Evolutionary conservation across 1,140 invertebrate genomes (phyloP), one percentile per base, ranked within the genome.

Genomic region (Laupala kohalensis): DNA sequence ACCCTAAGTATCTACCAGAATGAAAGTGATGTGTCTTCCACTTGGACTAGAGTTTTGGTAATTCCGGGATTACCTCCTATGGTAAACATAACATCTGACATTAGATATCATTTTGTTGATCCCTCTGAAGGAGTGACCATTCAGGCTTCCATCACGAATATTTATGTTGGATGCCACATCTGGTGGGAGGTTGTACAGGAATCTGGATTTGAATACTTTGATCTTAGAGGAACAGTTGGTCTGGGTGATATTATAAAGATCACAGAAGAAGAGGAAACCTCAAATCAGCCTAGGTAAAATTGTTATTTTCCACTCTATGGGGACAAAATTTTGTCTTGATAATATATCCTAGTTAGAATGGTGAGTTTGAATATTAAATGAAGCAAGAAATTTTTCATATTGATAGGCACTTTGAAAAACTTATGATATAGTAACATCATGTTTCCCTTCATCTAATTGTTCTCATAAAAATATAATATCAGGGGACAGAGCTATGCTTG

Each of bases 131-230:
- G 69, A 15, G 68, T 70, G 23, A 70, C 68, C 3, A 37, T 73
- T 12, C 68, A 70, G 25, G 72, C 68, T 5, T 23, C 25, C 3
- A 69, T 73, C 4, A 70, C 29, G n/a, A 53, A 63, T 27, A 27
- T 25, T 19, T 26, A 26, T 24, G 63, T 26, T 24, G 68, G 72
- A 15, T 73, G 69, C 63, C 64, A 24, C 3, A 30, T 73, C 19
- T 70, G 69, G 72, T 73, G 72, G 72, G 25, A 23, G 13, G 72
- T 73, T 27, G 23, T 66, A 15, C 62, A 73, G 25, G 68, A 70
- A 26, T 25, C 29, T 6, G 72, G 72, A 5, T 65, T 13, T 25
- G 26, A 73, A n/a, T 70, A 70, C 63, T 70, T 73, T 65, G 69
- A 70, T 27, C 64, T 73, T 26, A 24, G 62, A 6, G 72, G 69